Conservation (phyloP, 2,797 vertebrate genomes). For the Onychomys torridus region DNA sequence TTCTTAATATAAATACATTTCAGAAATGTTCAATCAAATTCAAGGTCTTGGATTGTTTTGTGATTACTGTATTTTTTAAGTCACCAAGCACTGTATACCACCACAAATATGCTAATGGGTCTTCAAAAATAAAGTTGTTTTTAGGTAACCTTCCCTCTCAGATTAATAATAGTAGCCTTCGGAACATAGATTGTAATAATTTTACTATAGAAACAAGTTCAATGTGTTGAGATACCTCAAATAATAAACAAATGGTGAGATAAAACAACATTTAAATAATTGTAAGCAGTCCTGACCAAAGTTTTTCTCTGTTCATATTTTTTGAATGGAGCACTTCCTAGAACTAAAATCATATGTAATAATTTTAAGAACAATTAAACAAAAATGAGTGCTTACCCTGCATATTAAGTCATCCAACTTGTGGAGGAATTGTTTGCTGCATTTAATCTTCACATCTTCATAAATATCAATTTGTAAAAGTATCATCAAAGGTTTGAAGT, state of each 20-base stretch:
- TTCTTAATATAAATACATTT: conserved; percentile 36
- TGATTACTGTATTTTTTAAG: conserved; percentile 61
- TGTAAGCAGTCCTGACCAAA: neutral
- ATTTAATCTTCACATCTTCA: conserved; percentile 88
- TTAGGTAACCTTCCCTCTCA: neutral
- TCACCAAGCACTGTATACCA: neutral
- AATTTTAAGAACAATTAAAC: conserved; percentile 23
- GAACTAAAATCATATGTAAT: conserved; percentile 6
- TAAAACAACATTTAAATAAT: conserved; percentile 20
- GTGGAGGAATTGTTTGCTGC: conserved; percentile 92
- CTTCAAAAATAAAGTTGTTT: conserved; percentile 41
- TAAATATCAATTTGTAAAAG: conserved; percentile 88
- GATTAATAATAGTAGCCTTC: neutral
- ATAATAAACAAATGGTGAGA: neutral
- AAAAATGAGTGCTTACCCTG: conserved; percentile 88
- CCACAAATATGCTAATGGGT: neutral
- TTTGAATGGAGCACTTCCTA: conserved; percentile 13
- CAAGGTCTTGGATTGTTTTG: neutral
- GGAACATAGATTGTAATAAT: neutral
- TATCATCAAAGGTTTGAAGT: conserved; percentile 88
- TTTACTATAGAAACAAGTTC: conserved; percentile 49
- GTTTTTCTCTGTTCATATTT: conserved; percentile 45
- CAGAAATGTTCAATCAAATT: conserved; percentile 41
- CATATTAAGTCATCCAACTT: conserved; percentile 94
- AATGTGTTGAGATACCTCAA: conserved; percentile 13